Evolutionary conservation across 2,797 vertebrate species (phyloP).

Genomic region (Chiroxiphia lanceolata): DNA sequence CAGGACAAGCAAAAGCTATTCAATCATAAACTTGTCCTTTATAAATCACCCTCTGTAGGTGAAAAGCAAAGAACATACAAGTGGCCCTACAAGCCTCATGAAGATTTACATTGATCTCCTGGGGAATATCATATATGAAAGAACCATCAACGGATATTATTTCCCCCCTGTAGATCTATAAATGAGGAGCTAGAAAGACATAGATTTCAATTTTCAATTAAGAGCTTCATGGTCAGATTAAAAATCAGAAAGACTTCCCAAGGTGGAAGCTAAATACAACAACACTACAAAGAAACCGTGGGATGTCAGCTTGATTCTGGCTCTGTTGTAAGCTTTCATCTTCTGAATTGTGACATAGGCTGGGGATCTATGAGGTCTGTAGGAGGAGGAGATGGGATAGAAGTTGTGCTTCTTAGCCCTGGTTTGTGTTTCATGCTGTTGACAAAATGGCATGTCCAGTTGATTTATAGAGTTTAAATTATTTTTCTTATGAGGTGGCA

Average conservation of each 20-base stretch:
- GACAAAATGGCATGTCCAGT: not conserved
- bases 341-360: not conserved
- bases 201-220: not conserved
- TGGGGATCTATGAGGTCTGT: not conserved
- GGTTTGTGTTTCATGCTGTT: not conserved
- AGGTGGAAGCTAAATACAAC: not conserved
- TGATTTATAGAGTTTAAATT: not conserved
- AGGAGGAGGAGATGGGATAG: not conserved
- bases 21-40: not conserved
- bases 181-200: not conserved
- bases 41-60: not conserved
- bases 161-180: not conserved
- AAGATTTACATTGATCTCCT: slow-evolving; percentile 5
- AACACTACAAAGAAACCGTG: not conserved
- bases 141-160: not conserved
- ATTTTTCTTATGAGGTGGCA: not conserved
- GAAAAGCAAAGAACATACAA: not conserved
- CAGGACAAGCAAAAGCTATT: not conserved
- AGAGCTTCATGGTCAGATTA: not conserved
- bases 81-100: slow-evolving; percentile 8
- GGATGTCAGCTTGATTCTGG: not conserved
- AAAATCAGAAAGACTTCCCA: not conserved
- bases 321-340: not conserved
- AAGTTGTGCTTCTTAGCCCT: not conserved
- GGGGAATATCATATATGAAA: not conserved